Base-by-base conservation (phyloP, 30 jellyfish, hydroid and myxozoan genomes). In the Rhopilema esculentum region DNA sequence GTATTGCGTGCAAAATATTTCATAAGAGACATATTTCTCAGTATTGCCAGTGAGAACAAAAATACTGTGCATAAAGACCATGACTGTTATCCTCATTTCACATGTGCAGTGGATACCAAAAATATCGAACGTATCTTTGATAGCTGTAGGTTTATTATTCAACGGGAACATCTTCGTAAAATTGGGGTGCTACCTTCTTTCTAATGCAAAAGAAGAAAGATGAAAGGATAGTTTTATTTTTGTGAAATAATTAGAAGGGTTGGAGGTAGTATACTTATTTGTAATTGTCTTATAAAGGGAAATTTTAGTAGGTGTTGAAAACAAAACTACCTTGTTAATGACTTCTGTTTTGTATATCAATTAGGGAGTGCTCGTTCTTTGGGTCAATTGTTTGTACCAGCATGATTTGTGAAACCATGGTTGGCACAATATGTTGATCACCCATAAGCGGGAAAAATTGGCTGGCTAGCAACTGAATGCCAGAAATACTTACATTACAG, bases 81-180 rank as follows among this genome's bases (percentile, higher is more conserved):
- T 28, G 92, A 83, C 68, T 90, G 97, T 74, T 95, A 61, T 85
- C 99, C 99, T 2, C 99, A 95, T 86, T 95, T 95, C 77, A 95
- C 99, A 12, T 95, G 99, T 74, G 99, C 99, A 23, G 98, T 95
- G 27, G 99, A 95, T 84, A 95, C 99, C 29, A 86, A 95, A 67
- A 97, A 95, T 77, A 95, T 95, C 74, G 93, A 97, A 71, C 89
- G 90, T 22, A 85, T 95, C 69, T 95, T 95, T 72, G 97, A 95
- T 33, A 96, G 97, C 48, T 95, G 99, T 86, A 69, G 98, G 32
- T 85, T 84, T 29, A 90, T 95, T 16, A 95, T 95, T 17, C 99
- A 95, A 57, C 66, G 99, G 81, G 97, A 91, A 29, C 99, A 95
- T 75, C 83, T 95, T 30, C 64, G 89, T 66, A 84, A 97, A 19